Base-by-base conservation (phyloP, 2,797 vertebrate species). In the Lutjanus campechanus region DNA sequence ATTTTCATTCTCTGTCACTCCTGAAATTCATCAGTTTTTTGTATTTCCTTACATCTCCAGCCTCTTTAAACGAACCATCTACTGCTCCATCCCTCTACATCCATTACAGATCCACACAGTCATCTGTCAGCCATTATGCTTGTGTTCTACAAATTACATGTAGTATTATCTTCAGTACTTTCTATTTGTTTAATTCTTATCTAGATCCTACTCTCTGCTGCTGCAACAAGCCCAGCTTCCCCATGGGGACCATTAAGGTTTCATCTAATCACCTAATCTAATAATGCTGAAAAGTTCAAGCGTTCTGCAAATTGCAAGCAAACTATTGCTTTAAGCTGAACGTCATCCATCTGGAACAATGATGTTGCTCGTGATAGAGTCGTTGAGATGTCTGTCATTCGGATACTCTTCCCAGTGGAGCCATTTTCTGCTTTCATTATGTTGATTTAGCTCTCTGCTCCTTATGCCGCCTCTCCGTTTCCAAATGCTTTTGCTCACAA, bases 211-310 rank as follows among this genome's bases (percentile, higher is more conserved):
- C 49, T 65, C 53, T 63, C 11, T 54, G 66, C 62, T 51, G 46
- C 58, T 65, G 60, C 71, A 78, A 49, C 68, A 70, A 51, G 46
- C 64, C 63, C 74, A 58, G 61, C 69, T 79, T 51, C 69, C 83
- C 84, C 77, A 61, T 13, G 55, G 85, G 70, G n/a, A 76, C 83
- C 59, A 88, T 87, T 86, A 86, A 74, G 73, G 68, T 85, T 86
- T 79, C 68, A 58, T 79, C 82, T 84, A 86, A 87, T 89, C 87
- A 83, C 71, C 79, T 77, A 71, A 87, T 88, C 83, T 85, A 88
- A 90, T 87, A 86, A 85, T 43, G 65, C 65, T 51, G 60, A 75
- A 79, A 89, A 81, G 76, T 89, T 82, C 58, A 76, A 79, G 54
- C 47, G 79, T 60, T 82, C 53, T 16, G 40, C 81, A 83, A 69